Base-by-base conservation (phyloP, 2,888 invertebrate genomes). In the Biston betularia region DNA sequence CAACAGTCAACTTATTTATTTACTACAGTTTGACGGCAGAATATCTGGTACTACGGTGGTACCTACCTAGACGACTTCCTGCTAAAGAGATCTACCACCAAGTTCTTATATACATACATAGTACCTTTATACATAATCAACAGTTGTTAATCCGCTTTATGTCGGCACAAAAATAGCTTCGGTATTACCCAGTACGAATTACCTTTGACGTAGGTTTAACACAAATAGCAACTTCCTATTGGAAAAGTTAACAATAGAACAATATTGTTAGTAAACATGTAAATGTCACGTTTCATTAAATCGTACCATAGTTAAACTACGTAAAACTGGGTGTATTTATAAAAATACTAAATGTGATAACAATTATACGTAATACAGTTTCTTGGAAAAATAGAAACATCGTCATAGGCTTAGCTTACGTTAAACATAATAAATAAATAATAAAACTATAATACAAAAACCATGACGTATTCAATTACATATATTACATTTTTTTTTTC, bases 91-190 rank as follows among this genome's bases (percentile, higher is more conserved):
- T n/a, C n/a, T n/a, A n/a, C n/a, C n/a, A n/a, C n/a, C n/a, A n/a
- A n/a, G n/a, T n/a, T n/a, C n/a, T n/a, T n/a, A n/a, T n/a, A n/a
- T n/a, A n/a, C n/a, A n/a, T n/a, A n/a, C n/a, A n/a, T n/a, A n/a
- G n/a, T n/a, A n/a, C 24, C 24, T 24, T 24, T 24, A 24, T 24
- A 24, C 24, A 11, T 56, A 50, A 65, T 66, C 53, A 4, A 35
- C 61, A 49, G 58, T 57, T 53, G 53, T 66, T 61, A 35, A 58
- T 48, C 15, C 24, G 45, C 40, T 24, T 52, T 24, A 46, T 15
- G 54, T 42, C 46, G 45, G 12, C 42, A 50, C 49, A 33, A 44
- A 49, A 55, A 60, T 65, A 59, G 33, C n/a, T 14, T 44, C 45
- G 34, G 9, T 50, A 34, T 44, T 52, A 11, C 12, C 42, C 33